Base-by-base conservation (phyloP, 2,797 vertebrate species). In the Pipistrellus pipistrellus region DNA sequence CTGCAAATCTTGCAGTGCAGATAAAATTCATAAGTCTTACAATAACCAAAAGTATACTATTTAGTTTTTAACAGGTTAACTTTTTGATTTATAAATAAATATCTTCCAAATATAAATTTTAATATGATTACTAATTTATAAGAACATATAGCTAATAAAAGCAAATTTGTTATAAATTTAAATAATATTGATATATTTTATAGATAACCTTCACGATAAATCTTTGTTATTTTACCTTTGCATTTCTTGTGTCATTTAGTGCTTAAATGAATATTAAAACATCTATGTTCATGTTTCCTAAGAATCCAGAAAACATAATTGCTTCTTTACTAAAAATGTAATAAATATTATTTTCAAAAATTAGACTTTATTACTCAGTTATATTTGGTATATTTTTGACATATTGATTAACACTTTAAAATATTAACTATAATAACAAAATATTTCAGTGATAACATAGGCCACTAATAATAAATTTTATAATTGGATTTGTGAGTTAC, bases 151-250 rank as follows among this genome's bases (percentile, higher is more conserved):
- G 5, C 21, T 66, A 44, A 57, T 25, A 81, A 85, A 2, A 90
- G 11, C 8, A 72, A 82, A 68, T 83, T 1, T 92, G 14, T 71
- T 41, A 88, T 88, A 88, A 64, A 71, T 75, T 80, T 88, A 84
- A 93, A 30, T 69, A 48, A 8, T 15, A 69, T n/a, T 78, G 32
- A 13, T 48, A 51, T n/a, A 32, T 8, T 87, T 91, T 27, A 66
- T 30, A 69, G 30, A 71, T 32, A 69, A 25, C 81, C 13, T 81
- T 85, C n/a, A 75, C 91, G 20, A 15, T 55, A 11, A 4, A 1
- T 85, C 44, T 68, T 53, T 35, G 13, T 53, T 44, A 51, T 35
- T 35, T 88, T 3, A 4, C 2, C 3, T 44, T 75, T 94, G 18
- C 3, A 77, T 86, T 72, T 1, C 35, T 78, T 66, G 25, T 35